A percentile compares a stretch with the other conserved stretches of the same genome.
These are phyloP conservation scores for Axis porcinus DNA, from an alignment of 2,113 vertebrate species.

Conservation along the genomic window DNA sequence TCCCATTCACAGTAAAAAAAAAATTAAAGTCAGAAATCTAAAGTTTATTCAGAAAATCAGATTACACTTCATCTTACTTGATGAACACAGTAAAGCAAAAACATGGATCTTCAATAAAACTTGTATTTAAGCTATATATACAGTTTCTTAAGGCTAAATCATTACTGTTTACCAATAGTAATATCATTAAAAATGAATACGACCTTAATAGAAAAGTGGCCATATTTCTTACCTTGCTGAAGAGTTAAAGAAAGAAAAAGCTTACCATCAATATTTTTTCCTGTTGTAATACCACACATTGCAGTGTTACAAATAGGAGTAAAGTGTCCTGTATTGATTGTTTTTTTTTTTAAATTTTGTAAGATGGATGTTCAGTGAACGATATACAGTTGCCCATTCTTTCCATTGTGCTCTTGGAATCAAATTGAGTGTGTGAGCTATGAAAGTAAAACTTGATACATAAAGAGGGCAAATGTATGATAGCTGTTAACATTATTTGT, in stretches of 20 bases:
- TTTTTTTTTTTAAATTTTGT: background rate
- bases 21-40: background rate
- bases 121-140: background rate
- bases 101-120: background rate
- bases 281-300: conserved; percentile 57
- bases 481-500: background rate
- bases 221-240: conserved; percentile 26
- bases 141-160: background rate
- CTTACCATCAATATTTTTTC: conserved; percentile 70
- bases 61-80: background rate
- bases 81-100: background rate
- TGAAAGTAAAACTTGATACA: conserved; percentile 34
- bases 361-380: conserved; percentile 37
- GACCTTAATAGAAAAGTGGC: conserved; percentile 16
- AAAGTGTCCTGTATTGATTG: conserved; percentile 62
- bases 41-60: background rate
- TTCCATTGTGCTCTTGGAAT: conserved; percentile 3
- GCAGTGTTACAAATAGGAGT: conserved; percentile 31
- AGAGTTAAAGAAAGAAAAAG: background rate
- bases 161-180: conserved; percentile 39
- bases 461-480: background rate
- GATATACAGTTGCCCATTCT: conserved; percentile 32
- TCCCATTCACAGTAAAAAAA: background rate
- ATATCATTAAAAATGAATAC: conserved; percentile 55
- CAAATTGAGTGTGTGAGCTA: background rate